Evolutionary conservation across 2,113 vertebrate species (phyloP).

Genomic region (Zosterops hypoxanthus): DNA sequence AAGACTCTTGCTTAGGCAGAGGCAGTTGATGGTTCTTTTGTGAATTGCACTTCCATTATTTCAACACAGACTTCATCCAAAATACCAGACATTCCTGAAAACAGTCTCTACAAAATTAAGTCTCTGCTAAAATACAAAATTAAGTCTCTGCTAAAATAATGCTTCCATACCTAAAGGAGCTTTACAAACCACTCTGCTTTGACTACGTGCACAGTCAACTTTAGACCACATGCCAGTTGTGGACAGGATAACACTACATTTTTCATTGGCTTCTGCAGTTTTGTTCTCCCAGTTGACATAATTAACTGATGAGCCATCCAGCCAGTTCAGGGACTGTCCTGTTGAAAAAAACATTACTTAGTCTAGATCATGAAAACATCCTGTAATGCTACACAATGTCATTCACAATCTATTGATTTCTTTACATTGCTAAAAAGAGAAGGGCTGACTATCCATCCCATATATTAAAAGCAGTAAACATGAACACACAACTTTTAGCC

Average conservation of each 20-base stretch:
- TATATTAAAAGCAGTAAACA: not conserved
- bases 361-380: not conserved
- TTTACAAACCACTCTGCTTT: constrained; percentile 90
- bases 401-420: not conserved
- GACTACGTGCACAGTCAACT: constrained; percentile 76
- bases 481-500: not conserved
- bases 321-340: constrained; percentile 78
- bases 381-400: not conserved
- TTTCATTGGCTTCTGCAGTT: not conserved
- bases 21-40: not conserved
- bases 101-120: not conserved
- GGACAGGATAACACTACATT: constrained; percentile 83
- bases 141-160: not conserved
- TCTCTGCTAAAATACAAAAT: not conserved
- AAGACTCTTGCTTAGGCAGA: not conserved
- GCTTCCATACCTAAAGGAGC: constrained; percentile 78
- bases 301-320: constrained; percentile 81
- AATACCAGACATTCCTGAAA: not conserved
- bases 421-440: not conserved
- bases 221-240: constrained; percentile 81
- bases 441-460: not conserved
- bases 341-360: not conserved
- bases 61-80: not conserved
- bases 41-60: not conserved
- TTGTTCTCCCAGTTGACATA: constrained; percentile 84